Base-by-base conservation (phyloP, 2,113 vertebrate species). In the Scytalopus superciliaris region DNA sequence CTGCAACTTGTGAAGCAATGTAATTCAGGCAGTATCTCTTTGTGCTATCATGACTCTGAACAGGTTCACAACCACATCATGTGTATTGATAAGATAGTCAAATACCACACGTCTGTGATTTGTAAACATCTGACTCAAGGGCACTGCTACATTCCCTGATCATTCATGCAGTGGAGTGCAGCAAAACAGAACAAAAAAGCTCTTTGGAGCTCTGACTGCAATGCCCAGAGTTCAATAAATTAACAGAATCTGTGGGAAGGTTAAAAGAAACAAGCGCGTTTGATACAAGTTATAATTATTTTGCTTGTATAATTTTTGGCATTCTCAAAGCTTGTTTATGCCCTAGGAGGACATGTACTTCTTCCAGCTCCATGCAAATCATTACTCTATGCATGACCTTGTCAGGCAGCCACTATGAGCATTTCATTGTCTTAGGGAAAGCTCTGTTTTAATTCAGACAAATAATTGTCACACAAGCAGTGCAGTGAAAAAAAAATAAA, bases 91-190 rank as follows among this genome's bases (percentile, higher is more conserved):
- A 94, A 96, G 80, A 53, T 12, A 96, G 83, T 69, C 52, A 89
- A 87, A 95, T 73, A 95, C 74, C 78, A 50, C 81, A 66, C 60
- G 72, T 70, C 74, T 90, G 60, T 94, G 88, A 72, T 95, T 86
- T 96, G 90, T 88, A 90, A 95, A 96, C 81, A 84, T 89, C 64
- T 76, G 79, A 94, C 89, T 70, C 78, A 90, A 96, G 93, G 93
- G 57, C 75, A 95, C 50, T 68, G 86, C 53, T 68, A 37, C 37
- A 62, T 62, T 59, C 28, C 37, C 53, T 60, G 81, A 67, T 92
- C n/a, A 3, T 79, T 94, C 90, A 77, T 70, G 95, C 91, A 91
- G 73, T 66, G 59, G 50, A 84, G 68, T 89, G 64, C 75, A 88
- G 81, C 69, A 95, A 92, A 92, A 96, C 0, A 11, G 64, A 93